Conservation (phyloP, 2,888 invertebrate species). For the Catocala nupta region DNA sequence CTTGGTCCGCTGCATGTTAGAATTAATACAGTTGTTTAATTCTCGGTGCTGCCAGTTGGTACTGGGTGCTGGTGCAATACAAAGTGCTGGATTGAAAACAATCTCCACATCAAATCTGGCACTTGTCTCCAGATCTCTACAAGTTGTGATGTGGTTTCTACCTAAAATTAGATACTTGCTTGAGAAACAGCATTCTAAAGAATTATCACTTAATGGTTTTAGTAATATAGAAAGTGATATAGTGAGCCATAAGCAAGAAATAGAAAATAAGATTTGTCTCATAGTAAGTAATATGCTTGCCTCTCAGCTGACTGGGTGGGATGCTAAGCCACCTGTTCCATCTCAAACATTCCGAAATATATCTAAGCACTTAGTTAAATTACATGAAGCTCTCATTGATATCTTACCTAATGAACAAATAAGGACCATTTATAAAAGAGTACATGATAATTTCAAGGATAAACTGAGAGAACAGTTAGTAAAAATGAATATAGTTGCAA, state of each 20-base stretch:
- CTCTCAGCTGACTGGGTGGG: conserved; percentile 95
- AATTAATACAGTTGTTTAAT: conserved; percentile 95
- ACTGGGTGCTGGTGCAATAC: conserved; percentile 98
- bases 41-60: conserved; percentile 97
- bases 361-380: conserved; percentile 95
- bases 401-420: conserved; percentile 94
- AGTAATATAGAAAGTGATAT: conserved; percentile 93
- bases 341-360: conserved; percentile 96
- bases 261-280: conserved; percentile 95
- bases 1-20: conserved; percentile 94
- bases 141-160: conserved; percentile 93
- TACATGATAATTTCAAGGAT: conserved; percentile 95
- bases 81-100: conserved; percentile 96
- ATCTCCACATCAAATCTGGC: conserved; percentile 98
- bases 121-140: conserved; percentile 93
- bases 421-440: conserved; percentile 91
- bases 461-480: conserved; percentile 94
- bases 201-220: conserved; percentile 85
- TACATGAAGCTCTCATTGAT: conserved; percentile 96
- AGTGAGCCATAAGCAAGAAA: conserved; percentile 96
- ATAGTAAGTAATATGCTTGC: conserved; percentile 95
- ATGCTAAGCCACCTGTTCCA: conserved; percentile 97
- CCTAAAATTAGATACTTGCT: conserved; percentile 91
- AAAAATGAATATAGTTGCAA: conserved; percentile 96
- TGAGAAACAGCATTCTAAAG: conserved; percentile 86